Conservation (phyloP, 1,140 invertebrate species). For the Drosophila trapezifrons region DNA sequence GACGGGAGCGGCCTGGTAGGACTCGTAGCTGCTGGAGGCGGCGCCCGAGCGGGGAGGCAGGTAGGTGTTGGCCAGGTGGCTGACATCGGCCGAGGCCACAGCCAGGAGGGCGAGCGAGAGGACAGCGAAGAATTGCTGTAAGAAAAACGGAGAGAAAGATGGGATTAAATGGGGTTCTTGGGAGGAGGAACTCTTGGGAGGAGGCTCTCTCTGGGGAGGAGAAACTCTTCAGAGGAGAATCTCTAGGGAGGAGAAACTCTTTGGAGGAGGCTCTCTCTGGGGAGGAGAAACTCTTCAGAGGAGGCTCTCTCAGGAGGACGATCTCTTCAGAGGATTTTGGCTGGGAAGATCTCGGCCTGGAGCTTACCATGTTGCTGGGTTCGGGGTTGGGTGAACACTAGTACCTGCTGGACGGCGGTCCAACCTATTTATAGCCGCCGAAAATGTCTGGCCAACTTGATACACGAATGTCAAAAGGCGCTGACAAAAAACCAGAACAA, state of each 20-base stretch:
- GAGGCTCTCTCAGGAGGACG: not conserved
- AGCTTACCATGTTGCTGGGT: constrained; percentile 62
- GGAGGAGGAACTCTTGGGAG: not conserved
- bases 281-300: not conserved
- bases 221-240: not conserved
- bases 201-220: not conserved
- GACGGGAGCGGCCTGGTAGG: constrained; percentile 31
- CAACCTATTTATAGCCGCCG: constrained; percentile 65
- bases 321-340: not conserved
- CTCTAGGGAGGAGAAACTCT: no score
- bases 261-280: not conserved
- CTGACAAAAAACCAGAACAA: constrained; percentile 28
- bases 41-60: constrained; percentile 45
- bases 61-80: constrained; percentile 67
- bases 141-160: not conserved
- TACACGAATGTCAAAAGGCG: constrained; percentile 71
- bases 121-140: constrained; percentile 60
- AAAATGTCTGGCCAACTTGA: constrained; percentile 34
- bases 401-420: constrained; percentile 18
- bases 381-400: constrained; percentile 29
- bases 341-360: not conserved
- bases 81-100: constrained; percentile 66
- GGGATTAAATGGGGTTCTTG: not conserved
- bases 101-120: constrained; percentile 65
- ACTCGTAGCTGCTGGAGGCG: constrained; percentile 50